These are phyloP conservation scores for Zapus hudsonius DNA, from an alignment of 2,113 vertebrate genomes.

Conservation along the genomic window DNA sequence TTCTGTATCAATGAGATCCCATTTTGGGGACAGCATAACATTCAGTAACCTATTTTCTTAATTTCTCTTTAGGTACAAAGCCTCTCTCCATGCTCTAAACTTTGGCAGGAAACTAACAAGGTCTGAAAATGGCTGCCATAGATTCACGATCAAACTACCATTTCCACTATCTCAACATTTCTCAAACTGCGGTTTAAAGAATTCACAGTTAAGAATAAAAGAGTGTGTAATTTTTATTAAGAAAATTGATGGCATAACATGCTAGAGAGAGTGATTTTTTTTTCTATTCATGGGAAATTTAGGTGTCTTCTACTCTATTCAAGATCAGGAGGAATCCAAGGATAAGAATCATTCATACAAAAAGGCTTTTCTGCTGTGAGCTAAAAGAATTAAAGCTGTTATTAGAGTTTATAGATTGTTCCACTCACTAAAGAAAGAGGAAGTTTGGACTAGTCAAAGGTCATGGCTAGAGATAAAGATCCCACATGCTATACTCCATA, in stretches of 20 bases:
- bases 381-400: background rate
- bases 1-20: background rate
- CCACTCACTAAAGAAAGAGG: background rate
- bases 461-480: background rate
- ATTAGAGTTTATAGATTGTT: background rate
- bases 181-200: background rate
- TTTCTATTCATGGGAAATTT: too few species aligned
- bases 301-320: background rate
- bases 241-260: too few species aligned
- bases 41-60: background rate
- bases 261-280: background rate
- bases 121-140: background rate
- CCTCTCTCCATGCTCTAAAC: background rate
- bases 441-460: background rate
- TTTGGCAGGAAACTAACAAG: background rate
- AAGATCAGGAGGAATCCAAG: background rate
- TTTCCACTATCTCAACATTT: background rate
- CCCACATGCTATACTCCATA: background rate
- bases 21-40: background rate
- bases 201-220: background rate
- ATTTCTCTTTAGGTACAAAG: background rate
- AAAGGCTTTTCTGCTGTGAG: background rate
- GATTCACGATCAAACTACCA: background rate
- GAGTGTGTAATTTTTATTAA: background rate
- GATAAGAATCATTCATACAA: background rate